phyloP scores from a whole-genome alignment of 1,140 invertebrate species.

The Bombyx mori region ASM3026992v2 NC_085125.1:10713501-10714000 shows the following conservation, averaged over 20 bases:
- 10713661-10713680: conserved; percentile 13
- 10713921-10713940: conserved; percentile 56
- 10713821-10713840: conserved; percentile 56
- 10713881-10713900: conserved; percentile 65
- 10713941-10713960: conserved; percentile 23
- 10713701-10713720: conserved; percentile 52
- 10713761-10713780: conserved; percentile 17
- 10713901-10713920: conserved; percentile 67
- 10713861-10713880: conserved; percentile 38
- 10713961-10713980: conserved; percentile 18
- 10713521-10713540: conserved; percentile 59
- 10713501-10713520: conserved; percentile 60
- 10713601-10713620: conserved; percentile 63
- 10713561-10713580: conserved; percentile 49
- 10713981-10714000: conserved; percentile 24
- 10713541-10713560: conserved; percentile 60
- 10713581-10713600: conserved; percentile 48
- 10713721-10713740: conserved; percentile 63
- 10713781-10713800: conserved; percentile 45
- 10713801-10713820: conserved; percentile 58
- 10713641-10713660: conserved; percentile 51
- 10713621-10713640: conserved; percentile 59
- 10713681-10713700: conserved; percentile 21
- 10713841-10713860: conserved; percentile 47
- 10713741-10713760: conserved; percentile 45